A percentile compares a stretch with the other conserved stretches of the same genome.
Conservation (phyloP, 1,140 invertebrate species). For the Ditylenchus dipsaci region DNA sequence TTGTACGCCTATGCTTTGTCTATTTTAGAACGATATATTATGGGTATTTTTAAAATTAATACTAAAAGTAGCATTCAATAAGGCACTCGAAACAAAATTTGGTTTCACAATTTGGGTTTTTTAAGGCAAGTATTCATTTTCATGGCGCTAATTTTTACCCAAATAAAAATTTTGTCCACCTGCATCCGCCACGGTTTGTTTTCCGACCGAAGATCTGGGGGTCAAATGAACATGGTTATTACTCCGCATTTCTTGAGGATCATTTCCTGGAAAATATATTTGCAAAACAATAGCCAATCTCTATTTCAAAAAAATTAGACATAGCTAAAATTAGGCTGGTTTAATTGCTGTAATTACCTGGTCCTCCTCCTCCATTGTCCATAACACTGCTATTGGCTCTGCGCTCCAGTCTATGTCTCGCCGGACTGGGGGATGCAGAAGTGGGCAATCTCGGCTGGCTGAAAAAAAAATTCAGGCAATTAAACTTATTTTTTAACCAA, state of each 20-base stretch:
- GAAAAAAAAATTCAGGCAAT: too few relatives aligned
- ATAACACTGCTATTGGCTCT: too few relatives aligned
- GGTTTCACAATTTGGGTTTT: conserved; percentile 19
- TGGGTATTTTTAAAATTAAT: too few relatives aligned
- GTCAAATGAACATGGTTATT: conserved; percentile 4
- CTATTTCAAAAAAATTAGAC: neutral
- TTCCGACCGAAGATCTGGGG: conserved; percentile 40
- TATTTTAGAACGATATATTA: too few relatives aligned
- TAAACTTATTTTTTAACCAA: too few relatives aligned
- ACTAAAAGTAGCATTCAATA: too few relatives aligned
- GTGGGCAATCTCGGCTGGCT: neutral
- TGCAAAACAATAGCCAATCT: neutral
- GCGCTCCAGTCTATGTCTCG: neutral
- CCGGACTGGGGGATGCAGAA: neutral
- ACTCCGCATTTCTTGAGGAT: neutral
- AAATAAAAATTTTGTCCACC: neutral
- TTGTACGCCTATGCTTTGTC: too few relatives aligned
- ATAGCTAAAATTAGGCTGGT: too few relatives aligned
- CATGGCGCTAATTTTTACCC: neutral
- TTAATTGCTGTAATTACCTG: neutral
- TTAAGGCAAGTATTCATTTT: neutral
- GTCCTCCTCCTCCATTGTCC: neutral
- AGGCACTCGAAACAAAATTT: too few relatives aligned
- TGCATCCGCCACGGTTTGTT: conserved; percentile 45
- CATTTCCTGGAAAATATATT: neutral